Evolutionary conservation across 2,888 invertebrate species (phyloP), one percentile per base, ranked within the genome.

Genomic region (Hedychridium roseum): DNA sequence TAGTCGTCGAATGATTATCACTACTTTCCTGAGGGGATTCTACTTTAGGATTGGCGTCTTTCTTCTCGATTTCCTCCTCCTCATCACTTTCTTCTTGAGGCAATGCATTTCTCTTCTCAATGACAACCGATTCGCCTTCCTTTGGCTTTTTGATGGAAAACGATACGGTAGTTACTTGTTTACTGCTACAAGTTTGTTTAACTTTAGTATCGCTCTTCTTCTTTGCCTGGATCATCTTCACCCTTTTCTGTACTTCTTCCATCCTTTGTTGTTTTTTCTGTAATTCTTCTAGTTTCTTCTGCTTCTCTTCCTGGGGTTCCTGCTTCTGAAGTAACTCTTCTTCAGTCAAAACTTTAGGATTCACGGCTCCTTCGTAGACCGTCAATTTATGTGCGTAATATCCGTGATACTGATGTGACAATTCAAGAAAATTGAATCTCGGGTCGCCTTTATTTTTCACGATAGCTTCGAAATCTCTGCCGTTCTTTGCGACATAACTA

Each of bases 401-500:
- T 0, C 87, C 83, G 78, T 94, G 86, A 73, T 88, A 92, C 42
- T 87, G 83, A 76, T 96, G 89, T 2, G 82, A 84, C 0, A 89
- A 82, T 52, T 92, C 86, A 1, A 98, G 80, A 77, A 98, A 98
- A 16, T 88, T 88, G 78, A 98, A 97, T 21, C 96, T 82, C 0
- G 89, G 86, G 75, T 97, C 96, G 41, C 88, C 88, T 72, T 91
- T 93, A 2, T 87, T 86, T 63, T 88, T 88, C 6, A 94, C 89
- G 17, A 93, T 91, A 23, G 89, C 87, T 66, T 98, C 97, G 74
- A 98, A 97, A 68, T 93, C 91, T 43, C 89, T 86, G 0, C 98
- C 99, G 80, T 97, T 97, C 65, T 94, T 93, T 1, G 94, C 91
- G 0, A 99, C 97, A 78, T 97, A 97, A 56, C 89, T 88, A 0